Evolutionary conservation across 2,888 invertebrate genomes (phyloP), one percentile per base, ranked within the genome.

Genomic region (Pherbina coryleti): DNA sequence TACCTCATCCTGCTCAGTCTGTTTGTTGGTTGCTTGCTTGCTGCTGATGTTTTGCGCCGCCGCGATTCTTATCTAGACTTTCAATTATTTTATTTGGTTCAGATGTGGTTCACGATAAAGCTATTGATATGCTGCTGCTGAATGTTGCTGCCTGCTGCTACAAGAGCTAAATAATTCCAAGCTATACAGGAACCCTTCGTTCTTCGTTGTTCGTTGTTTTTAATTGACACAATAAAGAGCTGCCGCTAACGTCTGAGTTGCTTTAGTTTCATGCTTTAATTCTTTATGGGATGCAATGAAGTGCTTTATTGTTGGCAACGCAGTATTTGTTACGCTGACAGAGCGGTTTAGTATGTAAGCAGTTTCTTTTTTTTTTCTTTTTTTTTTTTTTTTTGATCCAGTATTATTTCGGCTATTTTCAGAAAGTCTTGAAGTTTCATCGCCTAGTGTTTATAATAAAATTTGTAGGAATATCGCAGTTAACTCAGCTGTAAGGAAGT

Each of bases 1-100:
- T 22, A 57, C 57, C 28, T 60, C 55, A n/a, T 55, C 55, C 19
- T 55, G 11, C 25, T 31, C 25, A 51, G 70, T 8, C 53, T 37
- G 25, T 3, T 64, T 34, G 64, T 37, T n/a, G 34, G 71, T 71
- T 34, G 25, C 17, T 28, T 25, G 25, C 3, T 71, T 77, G 78
- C 3, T 72, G 67, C 25, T 51, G 73, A 28, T 60, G 76, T 31
- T 77, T 79, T 79, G 78, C 80, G 74, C 75, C 76, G 57, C 81
- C 83, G 80, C 80, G 88, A 88, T 88, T 85, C 85, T 88, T 88
- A 88, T 88, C 88, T 84, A 83, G 84, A 87, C 89, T 88, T 88
- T 88, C 88, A 88, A 88, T 88, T 88, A 88, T 88, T 88, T 88
- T 88, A 88, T 88, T 88, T 88, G 87, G 89, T 88, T 88, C 88